Evolutionary conservation across 2,888 invertebrate genomes (phyloP).

Genomic region (Eristalinus sepulchralis): DNA sequence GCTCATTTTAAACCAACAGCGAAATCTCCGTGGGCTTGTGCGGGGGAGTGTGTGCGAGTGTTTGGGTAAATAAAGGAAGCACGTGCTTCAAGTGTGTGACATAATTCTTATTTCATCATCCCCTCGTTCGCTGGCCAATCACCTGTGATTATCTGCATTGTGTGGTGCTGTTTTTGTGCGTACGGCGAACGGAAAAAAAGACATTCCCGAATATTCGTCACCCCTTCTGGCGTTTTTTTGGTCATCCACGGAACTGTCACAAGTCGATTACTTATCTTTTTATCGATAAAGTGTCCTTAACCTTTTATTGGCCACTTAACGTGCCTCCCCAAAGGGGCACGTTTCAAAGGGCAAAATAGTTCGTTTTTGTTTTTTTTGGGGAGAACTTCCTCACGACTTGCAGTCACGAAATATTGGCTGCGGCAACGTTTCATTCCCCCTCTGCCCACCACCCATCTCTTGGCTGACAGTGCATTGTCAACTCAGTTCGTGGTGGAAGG

Average conservation of each 20-base stretch:
- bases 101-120: background rate
- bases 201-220: background rate
- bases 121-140: background rate
- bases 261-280: conserved; percentile 41
- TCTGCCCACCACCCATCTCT: background rate
- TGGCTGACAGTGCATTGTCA: conserved; percentile 1
- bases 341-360: background rate
- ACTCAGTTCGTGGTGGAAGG: background rate
- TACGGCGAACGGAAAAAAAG: background rate
- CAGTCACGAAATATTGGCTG: conserved; percentile 39
- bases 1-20: background rate
- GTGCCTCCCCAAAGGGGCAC: background rate
- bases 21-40: background rate
- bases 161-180: background rate
- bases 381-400: conserved; percentile 27
- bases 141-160: conserved; percentile 23
- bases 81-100: conserved; percentile 32
- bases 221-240: background rate
- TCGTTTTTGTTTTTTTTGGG: background rate
- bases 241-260: conserved; percentile 10
- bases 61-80: background rate
- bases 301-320: conserved; percentile 42
- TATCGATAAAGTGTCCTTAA: conserved; percentile 49
- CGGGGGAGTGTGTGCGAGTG: background rate
- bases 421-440: background rate